These are phyloP conservation scores for Cephalotes varians DNA, from an alignment of 2,888 invertebrate genomes.

Conservation along the genomic window DNA sequence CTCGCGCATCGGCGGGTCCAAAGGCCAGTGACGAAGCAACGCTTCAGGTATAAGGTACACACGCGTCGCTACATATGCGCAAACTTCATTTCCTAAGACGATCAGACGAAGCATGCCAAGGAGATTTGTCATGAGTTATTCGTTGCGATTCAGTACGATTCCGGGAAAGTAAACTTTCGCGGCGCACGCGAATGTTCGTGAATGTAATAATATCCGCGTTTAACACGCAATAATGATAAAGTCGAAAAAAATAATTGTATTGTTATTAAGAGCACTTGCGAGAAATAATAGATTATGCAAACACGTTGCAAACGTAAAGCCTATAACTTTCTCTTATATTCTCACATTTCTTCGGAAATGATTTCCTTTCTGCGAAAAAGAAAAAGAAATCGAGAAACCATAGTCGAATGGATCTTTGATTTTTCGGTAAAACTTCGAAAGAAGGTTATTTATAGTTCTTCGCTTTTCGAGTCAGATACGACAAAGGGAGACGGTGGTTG, in stretches of 20 bases:
- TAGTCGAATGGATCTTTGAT: not conserved
- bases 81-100: constrained; percentile 45
- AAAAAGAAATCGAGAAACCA: not conserved
- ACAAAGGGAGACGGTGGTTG: constrained; percentile 54
- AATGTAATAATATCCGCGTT: not conserved
- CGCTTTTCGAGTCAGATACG: constrained; percentile 26
- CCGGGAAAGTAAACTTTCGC: not conserved
- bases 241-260: not conserved
- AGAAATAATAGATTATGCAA: not conserved
- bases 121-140: constrained; percentile 31
- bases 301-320: not conserved
- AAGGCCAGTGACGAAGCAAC: constrained; percentile 81
- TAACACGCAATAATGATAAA: not conserved
- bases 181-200: not conserved
- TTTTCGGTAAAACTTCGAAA: constrained; percentile 25
- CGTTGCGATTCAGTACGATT: constrained; percentile 20
- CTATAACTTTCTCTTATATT: not conserved
- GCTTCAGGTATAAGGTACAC: constrained; percentile 65
- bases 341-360: not conserved
- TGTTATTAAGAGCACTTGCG: not conserved
- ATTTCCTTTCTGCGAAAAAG: not conserved
- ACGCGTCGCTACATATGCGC: constrained; percentile 45
- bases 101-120: constrained; percentile 12
- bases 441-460: constrained; percentile 48
- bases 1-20: constrained; percentile 74